Conservation (phyloP, 1,140 invertebrate genomes). For the Ganaspis sp. region DNA sequence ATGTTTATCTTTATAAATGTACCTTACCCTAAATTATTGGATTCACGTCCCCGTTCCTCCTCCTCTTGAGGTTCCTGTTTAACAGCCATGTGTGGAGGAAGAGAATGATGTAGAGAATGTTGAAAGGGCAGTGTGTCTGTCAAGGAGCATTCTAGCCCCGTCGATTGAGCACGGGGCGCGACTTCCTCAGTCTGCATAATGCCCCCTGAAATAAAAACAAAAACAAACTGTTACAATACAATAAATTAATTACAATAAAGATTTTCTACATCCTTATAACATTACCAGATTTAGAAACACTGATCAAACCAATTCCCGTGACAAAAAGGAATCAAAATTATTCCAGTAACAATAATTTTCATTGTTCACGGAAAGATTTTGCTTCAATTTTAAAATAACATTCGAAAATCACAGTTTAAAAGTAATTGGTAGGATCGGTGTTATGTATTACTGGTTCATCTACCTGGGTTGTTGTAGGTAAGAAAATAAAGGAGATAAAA, state of each 20-base stretch:
- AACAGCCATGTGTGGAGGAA: conserved; percentile 70
- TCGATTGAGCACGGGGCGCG: conserved; percentile 70
- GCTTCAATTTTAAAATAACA: no score
- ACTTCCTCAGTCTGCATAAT: conserved; percentile 77
- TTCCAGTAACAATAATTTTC: no score
- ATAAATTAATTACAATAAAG: no score
- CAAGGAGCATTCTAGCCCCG: conserved; percentile 67
- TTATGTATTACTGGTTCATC: neutral
- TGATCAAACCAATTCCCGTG: no score
- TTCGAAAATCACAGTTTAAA: no score
- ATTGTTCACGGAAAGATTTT: no score
- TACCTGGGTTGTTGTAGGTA: neutral
- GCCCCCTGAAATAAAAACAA: conserved; percentile 66
- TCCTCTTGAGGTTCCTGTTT: conserved; percentile 74
- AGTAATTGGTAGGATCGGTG: no score
- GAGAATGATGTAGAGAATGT: conserved; percentile 65
- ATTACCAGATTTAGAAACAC: no score
- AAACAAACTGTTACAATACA: neutral
- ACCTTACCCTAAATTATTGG: conserved; percentile 4
- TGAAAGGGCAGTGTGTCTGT: conserved; percentile 62
- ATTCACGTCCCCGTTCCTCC: conserved; percentile 57
- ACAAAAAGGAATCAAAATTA: no score
- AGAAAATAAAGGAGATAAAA: neutral
- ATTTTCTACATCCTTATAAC: no score
- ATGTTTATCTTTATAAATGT: neutral